Evolutionary conservation across 2,888 invertebrate species (phyloP), one percentile per base, ranked within the genome.

Genomic region (Sussaba pulchella): DNA sequence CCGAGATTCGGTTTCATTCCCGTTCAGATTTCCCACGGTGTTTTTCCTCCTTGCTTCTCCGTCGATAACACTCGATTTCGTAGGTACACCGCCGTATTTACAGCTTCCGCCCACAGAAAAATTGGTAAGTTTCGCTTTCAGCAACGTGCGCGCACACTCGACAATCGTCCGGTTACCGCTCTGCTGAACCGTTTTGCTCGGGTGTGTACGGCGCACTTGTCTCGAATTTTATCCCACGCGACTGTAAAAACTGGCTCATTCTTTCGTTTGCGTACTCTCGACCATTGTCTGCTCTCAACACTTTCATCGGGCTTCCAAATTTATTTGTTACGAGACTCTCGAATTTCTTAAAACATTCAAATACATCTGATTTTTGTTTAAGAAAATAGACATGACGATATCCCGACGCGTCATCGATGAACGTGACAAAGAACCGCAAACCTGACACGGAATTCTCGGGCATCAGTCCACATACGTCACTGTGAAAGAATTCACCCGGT

Each of bases 101-200:
- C 74, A 0, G 82, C 84, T 77, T 91, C 89, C 1, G 86, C 82
- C 83, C 82, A 84, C 9, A 84, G 39, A 0, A 3, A 41, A 3
- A 5, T 19, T 8, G 81, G 73, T 2, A 83, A 17, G 4, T 76
- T 64, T 71, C 10, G 71, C 74, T 2, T 59, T 39, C 3, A 84
- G 8, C 83, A 84, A 81, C 10, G 79, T 76, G 12, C 81, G 41
- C 2, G 82, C 70, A 19, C 66, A 31, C 39, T 83, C 81, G 1
- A 83, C 61, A 0, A 83, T 78, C 3, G 82, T 83, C 1, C 83
- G 31, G 31, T 83, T 85, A 1, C 72, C 81, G 47, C 14, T 83
- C 81, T 0, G 77, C 54, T 14, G 66, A 47, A 0, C 83, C 81
- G 26, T 85, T 84, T 31, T 84, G 83, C 36, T 85, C 67, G 0